These are phyloP conservation scores for Caretta caretta DNA, from an alignment of 2,113 vertebrate species.

Conservation along the genomic window DNA sequence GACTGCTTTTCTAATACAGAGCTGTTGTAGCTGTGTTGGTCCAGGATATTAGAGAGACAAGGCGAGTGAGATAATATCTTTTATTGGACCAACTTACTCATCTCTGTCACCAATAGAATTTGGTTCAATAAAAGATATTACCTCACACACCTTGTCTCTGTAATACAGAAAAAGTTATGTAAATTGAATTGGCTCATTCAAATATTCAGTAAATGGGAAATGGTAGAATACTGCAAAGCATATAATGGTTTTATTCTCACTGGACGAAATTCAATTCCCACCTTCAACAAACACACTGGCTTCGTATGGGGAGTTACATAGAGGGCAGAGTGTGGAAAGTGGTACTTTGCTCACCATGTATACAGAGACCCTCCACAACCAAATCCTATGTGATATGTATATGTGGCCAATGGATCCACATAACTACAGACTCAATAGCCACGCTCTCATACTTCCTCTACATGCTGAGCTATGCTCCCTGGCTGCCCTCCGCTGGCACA, in stretches of 20 bases:
- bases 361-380: neutral
- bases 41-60: neutral
- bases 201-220: neutral
- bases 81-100: neutral
- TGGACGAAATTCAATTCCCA: neutral
- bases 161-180: neutral
- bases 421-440: neutral
- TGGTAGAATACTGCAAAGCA: neutral
- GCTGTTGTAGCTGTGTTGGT: neutral
- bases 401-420: neutral
- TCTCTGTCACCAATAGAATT: neutral
- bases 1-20: neutral
- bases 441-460: neutral
- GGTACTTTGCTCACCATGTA: rapidly evolving
- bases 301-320: neutral
- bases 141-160: neutral
- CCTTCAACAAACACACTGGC: neutral
- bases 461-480: neutral
- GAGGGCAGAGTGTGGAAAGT: neutral
- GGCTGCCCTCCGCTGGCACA: neutral
- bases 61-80: neutral
- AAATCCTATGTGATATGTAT: neutral
- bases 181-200: neutral
- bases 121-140: neutral
- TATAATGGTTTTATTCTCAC: neutral